Evolutionary conservation across 1,140 invertebrate genomes (phyloP).

Genomic region (Tetramorium simillimum): DNA sequence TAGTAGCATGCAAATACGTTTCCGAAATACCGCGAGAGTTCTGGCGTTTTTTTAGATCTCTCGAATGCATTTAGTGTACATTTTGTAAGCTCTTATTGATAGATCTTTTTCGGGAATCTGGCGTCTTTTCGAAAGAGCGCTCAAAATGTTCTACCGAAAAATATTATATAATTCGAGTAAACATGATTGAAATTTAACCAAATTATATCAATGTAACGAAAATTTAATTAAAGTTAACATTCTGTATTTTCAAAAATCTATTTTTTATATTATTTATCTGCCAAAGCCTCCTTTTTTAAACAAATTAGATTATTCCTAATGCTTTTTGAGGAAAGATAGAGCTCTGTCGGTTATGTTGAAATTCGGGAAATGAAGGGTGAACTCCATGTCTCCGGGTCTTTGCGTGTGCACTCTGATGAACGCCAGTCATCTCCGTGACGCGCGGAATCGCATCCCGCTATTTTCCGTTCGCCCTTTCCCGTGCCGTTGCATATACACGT

Average conservation of each 20-base stretch:
- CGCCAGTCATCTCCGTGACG: constrained; percentile 28
- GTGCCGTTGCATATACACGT: neutral
- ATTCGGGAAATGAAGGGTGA: neutral
- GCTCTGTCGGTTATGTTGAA: neutral
- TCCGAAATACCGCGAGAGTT: neutral
- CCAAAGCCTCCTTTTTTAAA: neutral
- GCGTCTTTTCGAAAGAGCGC: neutral
- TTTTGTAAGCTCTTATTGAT: neutral
- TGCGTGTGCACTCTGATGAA: neutral
- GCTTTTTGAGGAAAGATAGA: neutral
- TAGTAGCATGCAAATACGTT: neutral
- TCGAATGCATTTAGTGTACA: neutral
- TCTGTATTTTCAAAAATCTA: neutral
- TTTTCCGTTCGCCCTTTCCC: constrained; percentile 25
- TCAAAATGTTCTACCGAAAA: neutral
- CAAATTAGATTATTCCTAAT: neutral
- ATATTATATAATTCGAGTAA: neutral
- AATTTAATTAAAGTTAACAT: neutral
- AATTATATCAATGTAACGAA: neutral
- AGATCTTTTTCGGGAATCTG: neutral
- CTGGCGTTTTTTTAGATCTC: neutral
- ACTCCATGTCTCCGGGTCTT: neutral
- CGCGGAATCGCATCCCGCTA: neutral
- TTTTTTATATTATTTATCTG: neutral
- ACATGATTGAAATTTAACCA: neutral